Percentiles rank a stretch among this genome's conserved stretches.
Conservation (phyloP, 2,113 vertebrate genomes). For the Cheilinus undulatus region DNA sequence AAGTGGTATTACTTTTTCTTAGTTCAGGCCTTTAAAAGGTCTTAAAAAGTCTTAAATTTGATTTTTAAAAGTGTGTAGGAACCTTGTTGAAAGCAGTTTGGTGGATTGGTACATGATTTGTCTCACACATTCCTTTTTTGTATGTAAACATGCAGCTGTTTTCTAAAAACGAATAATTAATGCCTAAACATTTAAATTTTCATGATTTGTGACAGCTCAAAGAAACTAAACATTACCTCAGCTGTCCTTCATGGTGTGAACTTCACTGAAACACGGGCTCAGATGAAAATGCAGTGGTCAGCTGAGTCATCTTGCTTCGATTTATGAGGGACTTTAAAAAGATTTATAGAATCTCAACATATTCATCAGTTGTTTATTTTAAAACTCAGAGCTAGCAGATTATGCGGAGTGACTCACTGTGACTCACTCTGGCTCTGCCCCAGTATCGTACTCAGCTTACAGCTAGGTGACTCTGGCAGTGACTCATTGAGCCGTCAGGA, state of each 20-base stretch:
- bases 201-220: neutral
- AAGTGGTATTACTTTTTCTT: no score
- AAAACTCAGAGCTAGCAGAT: slow-evolving; percentile 8
- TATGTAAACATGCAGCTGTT: no score
- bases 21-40: no score
- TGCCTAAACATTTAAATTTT: no score
- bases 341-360: neutral
- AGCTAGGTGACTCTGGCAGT: slow-evolving; percentile 30
- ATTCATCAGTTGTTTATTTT: slow-evolving; percentile 11
- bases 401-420: slow-evolving; percentile 61
- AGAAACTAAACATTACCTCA: neutral
- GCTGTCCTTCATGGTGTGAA: neutral
- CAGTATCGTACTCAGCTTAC: slow-evolving; percentile 39
- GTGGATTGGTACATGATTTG: no score
- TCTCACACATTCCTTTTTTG: no score
- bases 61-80: no score
- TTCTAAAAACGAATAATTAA: no score
- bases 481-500: slow-evolving; percentile 36
- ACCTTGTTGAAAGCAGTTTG: no score
- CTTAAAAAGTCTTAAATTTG: no score
- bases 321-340: neutral
- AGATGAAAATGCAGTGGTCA: neutral
- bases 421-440: slow-evolving; percentile 54
- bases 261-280: neutral
- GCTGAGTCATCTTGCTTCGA: neutral